Evolutionary conservation across 1,140 invertebrate species (phyloP), one percentile per base, ranked within the genome.

Genomic region (Drosophila rufa): DNA sequence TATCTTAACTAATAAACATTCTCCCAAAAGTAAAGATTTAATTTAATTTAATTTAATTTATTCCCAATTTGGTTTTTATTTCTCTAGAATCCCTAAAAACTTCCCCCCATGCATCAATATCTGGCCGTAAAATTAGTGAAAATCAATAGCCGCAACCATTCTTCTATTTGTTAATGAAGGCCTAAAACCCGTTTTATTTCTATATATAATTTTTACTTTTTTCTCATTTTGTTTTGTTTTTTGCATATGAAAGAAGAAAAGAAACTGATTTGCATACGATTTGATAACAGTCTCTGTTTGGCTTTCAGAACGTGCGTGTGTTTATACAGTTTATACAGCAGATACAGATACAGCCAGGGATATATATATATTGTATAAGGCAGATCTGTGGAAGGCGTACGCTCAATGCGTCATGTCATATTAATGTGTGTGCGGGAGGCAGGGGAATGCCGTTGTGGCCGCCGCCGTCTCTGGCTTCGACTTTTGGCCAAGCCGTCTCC

Each of bases 251-350:
- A 80, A 73, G 65, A 80, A 89, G 65, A 62, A 51, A 71, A 64
- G 42, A 60, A 58, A 38, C 74, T 80, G 56, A 87, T 87, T 87
- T 84, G 80, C 84, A 89, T 87, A 89, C 47, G 65, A 75, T 89
- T 89, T 84, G 80, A 89, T 87, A 89, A 89, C 73, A 89, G 38
- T 71, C 60, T 46, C 59, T 58, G 59, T 46, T 57, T 57, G 48
- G 40, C 46, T 40, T 62, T 66, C 61, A 40, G 46, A 70, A 62
- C 66, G 65, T 48, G 73, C 55, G n/a, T 62, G 61, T 68, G 45
- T 75, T 80, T 78, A 71, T 82, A 7, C 80, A 55, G 43, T 75
- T 80, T 78, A 71, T 82, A 9, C 80, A 47, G 51, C 42, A 68
- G 47, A 77, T 62, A 62, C 27, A 70, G 47, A 75, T 75, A 57